phyloP scores from a whole-genome alignment of 2,888 invertebrate species.

The Odiellus spinosus region DNA sequence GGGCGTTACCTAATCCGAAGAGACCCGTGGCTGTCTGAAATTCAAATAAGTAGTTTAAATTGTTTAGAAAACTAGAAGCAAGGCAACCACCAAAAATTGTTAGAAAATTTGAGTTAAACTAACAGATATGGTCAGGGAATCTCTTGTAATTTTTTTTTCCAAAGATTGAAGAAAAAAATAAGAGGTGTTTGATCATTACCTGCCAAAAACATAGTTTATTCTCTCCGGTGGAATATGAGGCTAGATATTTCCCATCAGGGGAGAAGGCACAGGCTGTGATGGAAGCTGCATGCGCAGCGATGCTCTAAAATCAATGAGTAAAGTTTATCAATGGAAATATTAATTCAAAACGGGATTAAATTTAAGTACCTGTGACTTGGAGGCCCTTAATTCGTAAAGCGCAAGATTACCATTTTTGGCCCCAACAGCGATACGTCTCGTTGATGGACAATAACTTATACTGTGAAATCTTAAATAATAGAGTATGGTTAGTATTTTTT shows the following conservation, averaged over 20 bases:
- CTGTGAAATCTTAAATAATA: conserved; percentile 57
- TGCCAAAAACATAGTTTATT: conserved; percentile 97
- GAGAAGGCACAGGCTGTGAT: conserved; percentile 90
- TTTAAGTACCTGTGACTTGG: conserved; percentile 55
- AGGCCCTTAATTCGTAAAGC: conserved; percentile 85
- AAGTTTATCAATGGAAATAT: conserved; percentile 2
- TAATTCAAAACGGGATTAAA: neutral
- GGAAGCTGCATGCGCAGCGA: conserved; percentile 73
- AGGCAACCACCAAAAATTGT: too few species aligned
- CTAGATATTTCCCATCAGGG: conserved; percentile 91
- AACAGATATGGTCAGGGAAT: too few species aligned
- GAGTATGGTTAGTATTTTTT: neutral
- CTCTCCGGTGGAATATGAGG: conserved; percentile 85
- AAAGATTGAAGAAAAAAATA: too few species aligned
- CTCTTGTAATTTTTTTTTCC: too few species aligned
- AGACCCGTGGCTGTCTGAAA: conserved; percentile 59
- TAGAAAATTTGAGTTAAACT: too few species aligned
- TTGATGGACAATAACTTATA: conserved; percentile 68
- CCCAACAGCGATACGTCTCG: conserved; percentile 85
- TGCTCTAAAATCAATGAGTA: conserved; percentile 40
- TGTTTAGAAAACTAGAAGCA: too few species aligned
- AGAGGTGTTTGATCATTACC: conserved; percentile 41
- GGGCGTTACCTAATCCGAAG: conserved; percentile 93
- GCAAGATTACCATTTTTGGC: conserved; percentile 82
- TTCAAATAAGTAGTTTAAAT: conserved; percentile 8